phyloP scores from a whole-genome alignment of 2,113 vertebrate genomes.

The Crotalus tigris region DNA sequence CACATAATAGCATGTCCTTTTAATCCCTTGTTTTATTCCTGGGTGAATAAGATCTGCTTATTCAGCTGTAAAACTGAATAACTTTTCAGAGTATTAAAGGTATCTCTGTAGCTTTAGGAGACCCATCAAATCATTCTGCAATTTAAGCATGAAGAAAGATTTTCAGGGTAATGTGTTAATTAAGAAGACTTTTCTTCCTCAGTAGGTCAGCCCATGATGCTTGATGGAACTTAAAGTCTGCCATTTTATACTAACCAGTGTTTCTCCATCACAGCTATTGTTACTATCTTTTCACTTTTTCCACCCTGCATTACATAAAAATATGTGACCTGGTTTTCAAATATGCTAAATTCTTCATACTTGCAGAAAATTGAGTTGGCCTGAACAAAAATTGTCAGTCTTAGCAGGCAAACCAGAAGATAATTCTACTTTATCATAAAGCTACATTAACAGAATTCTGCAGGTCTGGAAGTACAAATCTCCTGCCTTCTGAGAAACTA shows the following conservation, averaged over 20 bases:
- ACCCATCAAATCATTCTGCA: conserved; percentile 8
- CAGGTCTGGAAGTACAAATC: background rate
- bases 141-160: conserved; percentile 19
- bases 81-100: conserved; percentile 10
- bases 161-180: conserved; percentile 8
- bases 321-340: background rate
- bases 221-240: background rate
- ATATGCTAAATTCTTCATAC: background rate
- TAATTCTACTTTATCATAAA: background rate
- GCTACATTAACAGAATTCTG: background rate
- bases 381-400: background rate
- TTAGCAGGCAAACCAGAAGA: background rate
- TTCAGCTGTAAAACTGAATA: background rate
- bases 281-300: background rate
- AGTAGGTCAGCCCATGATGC: background rate
- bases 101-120: background rate
- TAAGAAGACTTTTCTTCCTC: background rate
- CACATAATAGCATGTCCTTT: background rate
- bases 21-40: background rate
- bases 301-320: background rate
- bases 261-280: background rate
- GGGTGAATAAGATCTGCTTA: background rate
- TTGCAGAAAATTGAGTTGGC: background rate
- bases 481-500: background rate
- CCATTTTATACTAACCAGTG: background rate